These are phyloP conservation scores for Xenops minutus DNA, from an alignment of 2,797 vertebrate genomes.

Conservation along the genomic window DNA sequence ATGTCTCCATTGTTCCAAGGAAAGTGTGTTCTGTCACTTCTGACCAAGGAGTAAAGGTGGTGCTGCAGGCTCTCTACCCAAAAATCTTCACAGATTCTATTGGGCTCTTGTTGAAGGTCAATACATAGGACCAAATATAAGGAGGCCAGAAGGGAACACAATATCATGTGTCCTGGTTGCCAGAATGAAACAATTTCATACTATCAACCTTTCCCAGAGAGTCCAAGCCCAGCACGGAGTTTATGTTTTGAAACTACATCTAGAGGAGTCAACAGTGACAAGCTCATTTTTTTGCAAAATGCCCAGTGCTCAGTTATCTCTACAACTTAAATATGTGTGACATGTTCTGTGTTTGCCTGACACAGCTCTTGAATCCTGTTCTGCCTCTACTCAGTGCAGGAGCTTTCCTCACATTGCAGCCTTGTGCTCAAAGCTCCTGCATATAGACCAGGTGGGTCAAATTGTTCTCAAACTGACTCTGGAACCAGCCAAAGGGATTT, in stretches of 20 bases:
- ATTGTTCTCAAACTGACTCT: background rate
- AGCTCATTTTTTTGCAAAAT: background rate
- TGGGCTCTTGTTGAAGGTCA: background rate
- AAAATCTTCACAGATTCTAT: background rate
- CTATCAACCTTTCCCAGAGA: background rate
- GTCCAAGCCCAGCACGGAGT: background rate
- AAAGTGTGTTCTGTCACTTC: background rate
- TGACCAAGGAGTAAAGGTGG: background rate
- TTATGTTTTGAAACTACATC: background rate
- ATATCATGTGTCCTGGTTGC: background rate
- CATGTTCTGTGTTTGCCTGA: background rate
- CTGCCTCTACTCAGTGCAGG: background rate
- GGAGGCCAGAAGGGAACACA: background rate
- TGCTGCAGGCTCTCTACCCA: background rate
- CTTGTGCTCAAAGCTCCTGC: background rate
- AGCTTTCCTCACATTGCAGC: background rate
- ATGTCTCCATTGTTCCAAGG: background rate
- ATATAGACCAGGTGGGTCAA: background rate
- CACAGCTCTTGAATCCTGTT: fast-evolving
- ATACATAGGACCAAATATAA: fast-evolving
- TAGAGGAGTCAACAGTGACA: background rate
- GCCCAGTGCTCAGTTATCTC: background rate
- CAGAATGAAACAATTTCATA: background rate
- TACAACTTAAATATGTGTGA: fast-evolving
- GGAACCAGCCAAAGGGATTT: background rate